Evolutionary conservation across 2,797 vertebrate genomes (phyloP).

Genomic region (Muscicapa striata): DNA sequence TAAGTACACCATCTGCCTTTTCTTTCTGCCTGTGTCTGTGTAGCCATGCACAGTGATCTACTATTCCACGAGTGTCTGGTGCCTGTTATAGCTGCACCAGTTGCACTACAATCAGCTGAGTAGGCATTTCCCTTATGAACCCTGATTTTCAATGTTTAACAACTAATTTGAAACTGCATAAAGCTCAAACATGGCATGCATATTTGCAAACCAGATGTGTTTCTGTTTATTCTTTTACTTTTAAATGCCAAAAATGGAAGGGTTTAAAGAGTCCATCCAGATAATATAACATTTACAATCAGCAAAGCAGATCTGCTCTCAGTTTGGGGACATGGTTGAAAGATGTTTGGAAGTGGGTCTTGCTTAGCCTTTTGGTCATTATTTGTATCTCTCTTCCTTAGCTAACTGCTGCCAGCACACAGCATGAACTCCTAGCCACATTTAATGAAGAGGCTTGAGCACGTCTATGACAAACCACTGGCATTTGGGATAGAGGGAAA

Average conservation of each 20-base stretch:
- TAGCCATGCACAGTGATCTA: constrained; percentile 72
- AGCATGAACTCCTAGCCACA: not conserved
- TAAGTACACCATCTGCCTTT: constrained; percentile 83
- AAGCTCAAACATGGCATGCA: constrained; percentile 59
- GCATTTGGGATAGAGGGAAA: constrained; percentile 19
- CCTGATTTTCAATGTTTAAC: constrained; percentile 78
- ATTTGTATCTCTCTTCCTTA: not conserved
- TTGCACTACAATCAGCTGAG: constrained; percentile 76
- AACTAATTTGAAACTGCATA: constrained; percentile 70
- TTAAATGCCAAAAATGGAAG: constrained; percentile 34
- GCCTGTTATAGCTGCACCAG: constrained; percentile 75
- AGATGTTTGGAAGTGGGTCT: not conserved
- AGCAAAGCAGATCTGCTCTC: constrained; percentile 18
- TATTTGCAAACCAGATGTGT: constrained; percentile 64
- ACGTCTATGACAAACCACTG: not conserved
- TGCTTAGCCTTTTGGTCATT: not conserved
- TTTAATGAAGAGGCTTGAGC: constrained; percentile 7
- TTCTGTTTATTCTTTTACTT: constrained; percentile 54
- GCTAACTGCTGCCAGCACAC: not conserved
- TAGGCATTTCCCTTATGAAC: constrained; percentile 76
- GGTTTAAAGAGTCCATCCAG: constrained; percentile 7
- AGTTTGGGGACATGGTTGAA: not conserved
- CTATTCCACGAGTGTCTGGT: constrained; percentile 77
- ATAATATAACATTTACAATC: not conserved
- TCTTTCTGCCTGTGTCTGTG: constrained; percentile 75